phyloP scores from a whole-genome alignment of 2,888 invertebrate species.

The Hypena proboscidalis region DNA sequence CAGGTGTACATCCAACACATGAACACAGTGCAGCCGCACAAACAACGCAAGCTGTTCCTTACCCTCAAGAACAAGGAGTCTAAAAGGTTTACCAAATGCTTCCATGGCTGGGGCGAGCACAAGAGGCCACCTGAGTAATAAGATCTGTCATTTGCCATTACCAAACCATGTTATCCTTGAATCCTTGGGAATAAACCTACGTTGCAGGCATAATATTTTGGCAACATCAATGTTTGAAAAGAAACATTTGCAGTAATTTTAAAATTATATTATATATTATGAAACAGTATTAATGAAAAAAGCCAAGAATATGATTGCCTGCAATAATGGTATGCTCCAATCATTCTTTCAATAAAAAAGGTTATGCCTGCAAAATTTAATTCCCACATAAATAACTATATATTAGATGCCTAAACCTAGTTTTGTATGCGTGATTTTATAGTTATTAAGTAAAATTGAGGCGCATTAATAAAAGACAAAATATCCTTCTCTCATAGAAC shows the following conservation, averaged over 20 bases:
- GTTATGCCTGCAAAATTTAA: no score
- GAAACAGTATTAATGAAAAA: no score
- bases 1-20: conserved; percentile 99
- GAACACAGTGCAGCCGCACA: conserved; percentile 96
- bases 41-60: conserved; percentile 95
- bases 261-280: no score
- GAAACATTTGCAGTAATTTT: no score
- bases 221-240: no score
- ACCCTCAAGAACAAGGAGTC: conserved; percentile 99
- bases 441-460: conserved; percentile 18
- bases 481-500: conserved; percentile 10
- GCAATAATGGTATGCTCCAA: no score
- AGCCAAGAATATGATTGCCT: no score
- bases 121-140: conserved; percentile 91
- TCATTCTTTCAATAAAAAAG: no score
- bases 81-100: conserved; percentile 97
- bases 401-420: conserved; percentile 18
- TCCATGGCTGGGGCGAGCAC: conserved; percentile 99
- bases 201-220: no score
- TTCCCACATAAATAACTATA: neutral
- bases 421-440: conserved; percentile 25
- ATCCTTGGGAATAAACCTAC: no score
- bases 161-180: no score
- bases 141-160: conserved; percentile 19
- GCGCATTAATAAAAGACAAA: conserved; percentile 17